phyloP scores from a whole-genome alignment of 2,797 vertebrate genomes.

The Cryptoblepharus egeriae region DNA sequence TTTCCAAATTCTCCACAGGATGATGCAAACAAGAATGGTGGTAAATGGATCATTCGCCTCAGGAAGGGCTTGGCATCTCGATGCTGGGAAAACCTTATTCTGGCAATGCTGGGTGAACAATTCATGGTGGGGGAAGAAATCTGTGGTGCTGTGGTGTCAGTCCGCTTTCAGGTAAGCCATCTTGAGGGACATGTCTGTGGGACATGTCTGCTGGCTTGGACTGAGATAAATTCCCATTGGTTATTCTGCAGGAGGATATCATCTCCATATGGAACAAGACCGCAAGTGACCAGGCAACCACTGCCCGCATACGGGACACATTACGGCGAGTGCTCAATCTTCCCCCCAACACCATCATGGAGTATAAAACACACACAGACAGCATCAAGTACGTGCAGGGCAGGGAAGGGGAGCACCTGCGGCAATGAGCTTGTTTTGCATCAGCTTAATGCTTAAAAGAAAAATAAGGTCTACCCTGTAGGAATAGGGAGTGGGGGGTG shows the following conservation, averaged over 20 bases:
- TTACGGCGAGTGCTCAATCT: conserved; percentile 85
- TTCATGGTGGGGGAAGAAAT: conserved; percentile 99
- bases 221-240: neutral
- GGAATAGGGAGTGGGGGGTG: neutral
- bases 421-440: conserved; percentile 23
- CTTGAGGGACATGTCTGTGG: rapidly evolving
- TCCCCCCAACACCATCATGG: conserved; percentile 88
- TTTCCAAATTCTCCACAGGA: conserved; percentile 74
- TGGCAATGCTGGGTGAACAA: conserved; percentile 97
- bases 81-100: conserved; percentile 98
- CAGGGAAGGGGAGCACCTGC: neutral
- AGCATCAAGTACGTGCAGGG: conserved; percentile 84
- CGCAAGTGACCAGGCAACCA: conserved; percentile 84
- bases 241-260: conserved; percentile 78
- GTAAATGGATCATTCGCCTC: conserved; percentile 86
- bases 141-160: conserved; percentile 95
- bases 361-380: conserved; percentile 87
- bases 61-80: conserved; percentile 95
- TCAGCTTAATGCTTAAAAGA: neutral
- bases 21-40: conserved; percentile 86
- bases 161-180: conserved; percentile 89
- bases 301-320: conserved; percentile 83
- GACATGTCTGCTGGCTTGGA: neutral
- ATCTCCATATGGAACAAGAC: conserved; percentile 89
- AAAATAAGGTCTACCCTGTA: neutral